phyloP scores from a whole-genome alignment of 2,888 invertebrate species.

The Dicranocentrus wangi region DNA sequence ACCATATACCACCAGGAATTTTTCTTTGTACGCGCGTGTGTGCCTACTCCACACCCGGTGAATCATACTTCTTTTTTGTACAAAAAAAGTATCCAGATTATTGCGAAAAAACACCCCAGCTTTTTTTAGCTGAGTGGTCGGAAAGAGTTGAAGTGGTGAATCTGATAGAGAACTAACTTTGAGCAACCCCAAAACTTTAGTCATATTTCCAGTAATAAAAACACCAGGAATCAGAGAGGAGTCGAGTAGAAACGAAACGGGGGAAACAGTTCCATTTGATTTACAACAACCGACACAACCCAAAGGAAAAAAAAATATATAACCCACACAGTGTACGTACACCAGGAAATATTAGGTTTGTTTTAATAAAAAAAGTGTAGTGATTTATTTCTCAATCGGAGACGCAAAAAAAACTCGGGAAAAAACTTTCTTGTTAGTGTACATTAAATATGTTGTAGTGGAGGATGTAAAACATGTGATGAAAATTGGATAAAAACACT shows the following conservation, averaged over 20 bases:
- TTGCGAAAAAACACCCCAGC: too few relatives aligned
- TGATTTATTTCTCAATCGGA: constrained; percentile 58
- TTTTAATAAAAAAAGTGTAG: constrained; percentile 60
- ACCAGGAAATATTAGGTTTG: constrained; percentile 56
- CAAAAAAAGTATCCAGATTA: constrained; percentile 20
- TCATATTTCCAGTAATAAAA: background rate
- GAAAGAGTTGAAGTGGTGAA: constrained; percentile 3
- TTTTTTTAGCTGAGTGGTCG: constrained; percentile 8
- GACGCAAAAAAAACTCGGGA: constrained; percentile 13
- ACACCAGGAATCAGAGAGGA: too few relatives aligned
- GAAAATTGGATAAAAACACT: constrained; percentile 56
- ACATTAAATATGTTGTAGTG: constrained; percentile 37
- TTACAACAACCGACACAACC: constrained; percentile 27
- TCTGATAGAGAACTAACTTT: too few relatives aligned
- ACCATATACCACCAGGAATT: too few relatives aligned
- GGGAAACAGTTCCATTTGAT: constrained; percentile 48
- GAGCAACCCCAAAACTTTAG: background rate
- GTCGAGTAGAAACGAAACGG: constrained; percentile 20
- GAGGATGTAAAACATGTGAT: constrained; percentile 49
- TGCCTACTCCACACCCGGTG: constrained; percentile 16
- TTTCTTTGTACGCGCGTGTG: background rate
- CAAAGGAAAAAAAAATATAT: constrained; percentile 13
- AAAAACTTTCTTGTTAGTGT: constrained; percentile 12
- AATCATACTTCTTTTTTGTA: constrained; percentile 29
- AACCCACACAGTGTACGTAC: constrained; percentile 1